These are phyloP conservation scores for Etheostoma spectabile DNA, from an alignment of 2,113 vertebrate genomes.

Conservation along the genomic window DNA sequence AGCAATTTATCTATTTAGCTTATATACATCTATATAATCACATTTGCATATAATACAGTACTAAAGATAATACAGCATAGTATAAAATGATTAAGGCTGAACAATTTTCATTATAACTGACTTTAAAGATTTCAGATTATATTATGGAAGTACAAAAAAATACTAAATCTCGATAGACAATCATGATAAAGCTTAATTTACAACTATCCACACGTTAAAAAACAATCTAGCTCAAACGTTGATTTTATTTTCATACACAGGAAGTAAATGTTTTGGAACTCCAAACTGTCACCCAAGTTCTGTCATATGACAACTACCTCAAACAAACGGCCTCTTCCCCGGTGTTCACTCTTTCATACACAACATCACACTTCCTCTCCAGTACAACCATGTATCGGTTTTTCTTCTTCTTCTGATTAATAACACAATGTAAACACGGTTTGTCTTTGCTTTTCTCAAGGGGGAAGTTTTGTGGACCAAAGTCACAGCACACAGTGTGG, in stretches of 20 bases:
- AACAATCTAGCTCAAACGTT: slow-evolving; percentile 9
- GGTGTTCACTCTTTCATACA: slow-evolving; percentile 37
- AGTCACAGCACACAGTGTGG: slow-evolving; percentile 1
- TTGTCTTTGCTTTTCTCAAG: slow-evolving; percentile 17
- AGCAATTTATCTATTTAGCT: slow-evolving; percentile 24
- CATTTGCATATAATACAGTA: neutral
- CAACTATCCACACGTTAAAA: slow-evolving; percentile 57
- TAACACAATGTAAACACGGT: slow-evolving; percentile 43
- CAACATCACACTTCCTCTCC: neutral
- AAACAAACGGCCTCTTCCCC: slow-evolving; percentile 1
- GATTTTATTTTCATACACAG: slow-evolving; percentile 33
- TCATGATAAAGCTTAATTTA: slow-evolving; percentile 44
- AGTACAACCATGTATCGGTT: slow-evolving; percentile 31
- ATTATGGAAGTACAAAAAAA: slow-evolving; percentile 56
- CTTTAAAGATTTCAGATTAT: slow-evolving; percentile 39
- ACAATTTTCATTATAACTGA: slow-evolving; percentile 33
- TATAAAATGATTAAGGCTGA: slow-evolving; percentile 52
- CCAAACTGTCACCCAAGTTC: neutral
- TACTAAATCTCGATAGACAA: slow-evolving; percentile 31
- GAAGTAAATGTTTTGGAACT: slow-evolving; percentile 4
- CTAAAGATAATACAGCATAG: slow-evolving; percentile 40
- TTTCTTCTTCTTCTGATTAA: neutral
- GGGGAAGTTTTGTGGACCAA: slow-evolving; percentile 5
- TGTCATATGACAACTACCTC: neutral
- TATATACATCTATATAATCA: slow-evolving; percentile 35